These are phyloP conservation scores for Omphaloscelis lunosa DNA, from an alignment of 2,888 invertebrate species.

Conservation along the genomic window DNA sequence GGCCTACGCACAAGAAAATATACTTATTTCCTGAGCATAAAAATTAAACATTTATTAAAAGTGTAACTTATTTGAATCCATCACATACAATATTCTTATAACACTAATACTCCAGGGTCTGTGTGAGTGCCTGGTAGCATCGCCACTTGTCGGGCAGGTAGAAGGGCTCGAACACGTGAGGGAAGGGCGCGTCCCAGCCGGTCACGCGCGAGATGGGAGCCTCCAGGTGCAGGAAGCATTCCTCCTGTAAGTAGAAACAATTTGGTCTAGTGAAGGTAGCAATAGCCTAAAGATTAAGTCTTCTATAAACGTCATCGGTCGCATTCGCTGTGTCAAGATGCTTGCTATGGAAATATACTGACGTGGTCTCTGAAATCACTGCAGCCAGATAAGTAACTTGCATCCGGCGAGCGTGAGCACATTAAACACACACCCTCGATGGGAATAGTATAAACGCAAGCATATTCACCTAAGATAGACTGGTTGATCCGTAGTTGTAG, in stretches of 20 bases:
- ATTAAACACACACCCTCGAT: not conserved
- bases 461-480: not conserved
- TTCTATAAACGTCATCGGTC: not conserved
- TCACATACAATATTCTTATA: not conserved
- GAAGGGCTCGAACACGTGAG: constrained; percentile 98
- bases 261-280: not conserved
- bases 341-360: not conserved
- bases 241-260: constrained; percentile 91
- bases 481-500: no score
- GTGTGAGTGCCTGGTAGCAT: constrained; percentile 95
- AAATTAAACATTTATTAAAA: constrained; percentile 17
- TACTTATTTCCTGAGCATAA: not conserved
- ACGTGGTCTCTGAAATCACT: not conserved
- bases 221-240: constrained; percentile 98
- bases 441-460: not conserved
- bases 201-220: constrained; percentile 97
- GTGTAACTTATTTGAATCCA: constrained; percentile 4
- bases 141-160: constrained; percentile 98
- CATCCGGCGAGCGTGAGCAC: not conserved
- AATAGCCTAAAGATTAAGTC: not conserved
- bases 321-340: not conserved
- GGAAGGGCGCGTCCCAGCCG: constrained; percentile 99
- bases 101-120: constrained; percentile 92
- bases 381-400: not conserved
- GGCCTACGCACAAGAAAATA: no score